phyloP scores from a whole-genome alignment of 2,113 vertebrate genomes.

The Pandion haliaetus region DNA sequence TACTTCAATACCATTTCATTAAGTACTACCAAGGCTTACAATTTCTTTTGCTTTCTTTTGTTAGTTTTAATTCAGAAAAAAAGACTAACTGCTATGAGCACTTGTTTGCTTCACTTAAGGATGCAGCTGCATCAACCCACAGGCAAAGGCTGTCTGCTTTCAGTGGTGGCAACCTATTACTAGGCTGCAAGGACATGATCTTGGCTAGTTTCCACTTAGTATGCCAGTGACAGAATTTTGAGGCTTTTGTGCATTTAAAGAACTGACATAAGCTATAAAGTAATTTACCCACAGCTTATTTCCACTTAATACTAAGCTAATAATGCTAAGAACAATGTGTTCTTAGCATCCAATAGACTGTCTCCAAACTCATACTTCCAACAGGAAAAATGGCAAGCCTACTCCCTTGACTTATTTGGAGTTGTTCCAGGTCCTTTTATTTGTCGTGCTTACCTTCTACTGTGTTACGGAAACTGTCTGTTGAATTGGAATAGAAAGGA shows the following conservation, averaged over 20 bases:
- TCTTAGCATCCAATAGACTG: neutral
- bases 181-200: neutral
- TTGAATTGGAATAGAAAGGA: constrained; percentile 94
- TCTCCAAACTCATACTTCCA: neutral
- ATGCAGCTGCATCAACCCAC: neutral
- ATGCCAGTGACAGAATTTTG: neutral
- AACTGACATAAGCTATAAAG: neutral
- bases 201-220: neutral
- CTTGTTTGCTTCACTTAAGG: neutral
- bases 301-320: neutral
- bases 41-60: neutral
- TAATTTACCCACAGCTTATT: neutral
- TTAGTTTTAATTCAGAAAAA: neutral
- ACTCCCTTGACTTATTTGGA: neutral
- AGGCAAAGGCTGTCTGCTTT: neutral
- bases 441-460: constrained; percentile 82
- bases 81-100: neutral
- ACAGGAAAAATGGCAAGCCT: neutral
- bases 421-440: neutral
- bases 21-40: neutral
- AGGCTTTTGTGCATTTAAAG: neutral
- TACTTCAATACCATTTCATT: neutral
- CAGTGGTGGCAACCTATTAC: neutral
- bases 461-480: constrained; percentile 94
- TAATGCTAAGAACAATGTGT: neutral